Percentiles rank a stretch among this genome's conserved stretches.
Conservation (phyloP, 1,140 invertebrate species). For the Cylas formicarius region DNA sequence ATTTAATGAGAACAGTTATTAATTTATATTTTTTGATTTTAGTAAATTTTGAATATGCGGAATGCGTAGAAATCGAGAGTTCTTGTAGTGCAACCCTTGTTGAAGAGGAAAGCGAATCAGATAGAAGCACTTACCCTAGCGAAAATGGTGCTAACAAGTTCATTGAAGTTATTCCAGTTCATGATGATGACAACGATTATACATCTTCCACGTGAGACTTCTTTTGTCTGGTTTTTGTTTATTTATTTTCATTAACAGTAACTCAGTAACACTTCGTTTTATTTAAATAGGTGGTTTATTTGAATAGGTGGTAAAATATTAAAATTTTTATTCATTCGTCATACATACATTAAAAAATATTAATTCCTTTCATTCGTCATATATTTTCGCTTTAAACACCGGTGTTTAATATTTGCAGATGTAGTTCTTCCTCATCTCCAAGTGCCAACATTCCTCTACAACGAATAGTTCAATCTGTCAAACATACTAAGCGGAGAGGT, state of each 20-base stretch:
- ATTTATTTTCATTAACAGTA: conserved; percentile 2
- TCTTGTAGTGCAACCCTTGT: conserved; percentile 47
- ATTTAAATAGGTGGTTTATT: too few relatives aligned
- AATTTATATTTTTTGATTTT: too few relatives aligned
- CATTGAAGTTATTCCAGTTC: conserved; percentile 38
- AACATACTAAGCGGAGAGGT: conserved; percentile 87
- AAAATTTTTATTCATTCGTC: too few relatives aligned
- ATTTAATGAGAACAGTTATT: too few relatives aligned
- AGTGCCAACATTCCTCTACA: conserved; percentile 97
- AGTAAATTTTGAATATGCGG: conserved; percentile 53
- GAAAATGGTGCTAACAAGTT: conserved; percentile 32
- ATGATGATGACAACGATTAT: conserved; percentile 39
- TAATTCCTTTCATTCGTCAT: too few relatives aligned
- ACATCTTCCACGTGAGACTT: conserved; percentile 37
- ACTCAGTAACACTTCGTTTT: too few relatives aligned
- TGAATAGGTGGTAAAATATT: too few relatives aligned
- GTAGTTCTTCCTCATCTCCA: conserved; percentile 64
- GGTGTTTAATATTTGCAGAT: conserved; percentile 19
- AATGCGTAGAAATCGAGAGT: conserved; percentile 58
- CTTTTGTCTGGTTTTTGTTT: conserved; percentile 4
- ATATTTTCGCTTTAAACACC: neutral
- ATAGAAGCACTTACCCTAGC: conserved; percentile 29
- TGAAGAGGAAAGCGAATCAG: conserved; percentile 62
- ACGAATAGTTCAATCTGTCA: conserved; percentile 97
- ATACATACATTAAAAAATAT: too few relatives aligned